Conservation (phyloP, 2,888 invertebrate genomes). For the Eubasilissa splendida region DNA sequence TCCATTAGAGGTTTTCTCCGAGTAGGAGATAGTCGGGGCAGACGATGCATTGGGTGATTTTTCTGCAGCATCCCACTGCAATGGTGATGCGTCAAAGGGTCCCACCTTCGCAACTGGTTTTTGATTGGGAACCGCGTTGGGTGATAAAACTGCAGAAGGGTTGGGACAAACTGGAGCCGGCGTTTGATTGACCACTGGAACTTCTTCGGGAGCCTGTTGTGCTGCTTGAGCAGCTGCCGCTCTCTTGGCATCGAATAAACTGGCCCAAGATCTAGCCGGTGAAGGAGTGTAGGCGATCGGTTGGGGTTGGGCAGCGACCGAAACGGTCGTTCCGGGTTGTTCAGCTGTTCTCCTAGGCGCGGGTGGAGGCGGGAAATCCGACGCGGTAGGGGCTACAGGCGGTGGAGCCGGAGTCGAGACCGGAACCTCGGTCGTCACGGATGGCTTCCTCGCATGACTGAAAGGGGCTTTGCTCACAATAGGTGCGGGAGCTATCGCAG, state of each 20-base stretch:
- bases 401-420: constrained; percentile 64
- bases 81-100: constrained; percentile 73
- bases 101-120: constrained; percentile 77
- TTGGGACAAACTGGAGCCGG: constrained; percentile 50
- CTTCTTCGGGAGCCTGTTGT: not conserved
- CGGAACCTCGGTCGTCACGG: constrained; percentile 65
- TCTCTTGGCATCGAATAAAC: constrained; percentile 73
- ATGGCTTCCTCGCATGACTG: constrained; percentile 67
- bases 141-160: constrained; percentile 59
- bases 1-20: constrained; percentile 61
- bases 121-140: constrained; percentile 61
- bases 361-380: constrained; percentile 69
- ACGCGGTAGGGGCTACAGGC: constrained; percentile 64
- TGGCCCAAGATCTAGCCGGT: constrained; percentile 78
- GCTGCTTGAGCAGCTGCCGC: constrained; percentile 38
- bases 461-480: constrained; percentile 72
- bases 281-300: constrained; percentile 63
- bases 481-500: constrained; percentile 68
- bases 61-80: constrained; percentile 62
- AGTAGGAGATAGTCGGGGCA: constrained; percentile 62
- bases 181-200: constrained; percentile 4
- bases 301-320: constrained; percentile 8
- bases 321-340: constrained; percentile 61
- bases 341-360: constrained; percentile 64
- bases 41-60: constrained; percentile 53